Conservation (phyloP, 2,113 vertebrate species). For the Cnemophilus loriae region DNA sequence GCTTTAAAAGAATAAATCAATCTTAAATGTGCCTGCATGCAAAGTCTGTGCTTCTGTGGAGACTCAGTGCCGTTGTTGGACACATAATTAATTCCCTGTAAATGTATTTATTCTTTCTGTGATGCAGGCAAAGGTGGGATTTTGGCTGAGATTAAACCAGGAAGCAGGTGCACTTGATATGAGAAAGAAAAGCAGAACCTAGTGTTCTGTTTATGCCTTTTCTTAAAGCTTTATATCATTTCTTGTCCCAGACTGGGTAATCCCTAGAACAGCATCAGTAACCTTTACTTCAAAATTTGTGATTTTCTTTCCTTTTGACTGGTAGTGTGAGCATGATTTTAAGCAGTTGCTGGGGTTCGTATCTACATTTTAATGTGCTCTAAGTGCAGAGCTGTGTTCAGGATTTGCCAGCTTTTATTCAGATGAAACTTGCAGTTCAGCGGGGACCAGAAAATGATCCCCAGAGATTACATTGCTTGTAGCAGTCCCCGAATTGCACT, state of each 20-base stretch:
- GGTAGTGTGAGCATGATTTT: neutral
- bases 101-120: neutral
- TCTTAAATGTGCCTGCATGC: neutral
- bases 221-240: neutral
- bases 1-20: neutral
- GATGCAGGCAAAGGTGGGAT: neutral
- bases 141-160: neutral
- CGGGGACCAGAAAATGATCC: too few relatives aligned
- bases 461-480: neutral
- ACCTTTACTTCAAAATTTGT: neutral
- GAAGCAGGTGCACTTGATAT: neutral
- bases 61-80: neutral
- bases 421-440: neutral
- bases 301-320: neutral
- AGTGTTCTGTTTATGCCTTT: neutral
- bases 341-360: neutral
- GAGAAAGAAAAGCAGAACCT: neutral
- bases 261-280: neutral
- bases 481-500: neutral
- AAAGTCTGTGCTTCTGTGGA: neutral
- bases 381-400: neutral
- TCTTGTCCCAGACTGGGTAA: neutral
- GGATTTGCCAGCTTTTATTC: neutral
- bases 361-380: neutral
- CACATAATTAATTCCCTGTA: neutral